phyloP scores from a whole-genome alignment of 35 echinoderm and acorn worm genomes.

The Strongylocentrotus purpuratus region DNA sequence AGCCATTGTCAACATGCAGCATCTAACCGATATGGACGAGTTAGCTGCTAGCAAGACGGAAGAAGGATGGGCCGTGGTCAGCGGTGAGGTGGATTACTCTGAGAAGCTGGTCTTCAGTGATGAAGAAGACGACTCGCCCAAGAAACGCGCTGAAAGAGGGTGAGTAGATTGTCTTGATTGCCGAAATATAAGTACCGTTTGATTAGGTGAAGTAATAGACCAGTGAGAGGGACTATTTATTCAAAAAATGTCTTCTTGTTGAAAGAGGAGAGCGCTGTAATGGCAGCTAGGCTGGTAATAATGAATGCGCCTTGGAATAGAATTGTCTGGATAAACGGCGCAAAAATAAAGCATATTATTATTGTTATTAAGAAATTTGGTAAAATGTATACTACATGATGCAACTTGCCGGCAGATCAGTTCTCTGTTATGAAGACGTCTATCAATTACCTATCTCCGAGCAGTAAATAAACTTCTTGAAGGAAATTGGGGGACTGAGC shows the following conservation, averaged over 20 bases:
- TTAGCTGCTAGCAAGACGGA: slow-evolving; percentile 61
- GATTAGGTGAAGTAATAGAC: not conserved
- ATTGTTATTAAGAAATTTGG: not conserved
- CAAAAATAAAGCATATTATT: too few relatives aligned
- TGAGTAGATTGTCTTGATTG: not conserved
- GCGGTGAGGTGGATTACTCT: slow-evolving; percentile 92
- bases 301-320: too few relatives aligned
- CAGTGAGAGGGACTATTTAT: not conserved
- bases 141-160: slow-evolving; percentile 42
- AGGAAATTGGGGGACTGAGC: too few relatives aligned
- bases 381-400: not conserved
- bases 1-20: slow-evolving; percentile 72
- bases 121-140: slow-evolving; percentile 73
- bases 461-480: too few relatives aligned
- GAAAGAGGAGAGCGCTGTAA: too few relatives aligned
- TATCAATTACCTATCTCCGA: slow-evolving; percentile 33
- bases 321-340: too few relatives aligned
- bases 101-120: slow-evolving; percentile 97
- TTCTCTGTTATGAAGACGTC: slow-evolving; percentile 23
- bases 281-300: too few relatives aligned
- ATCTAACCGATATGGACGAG: slow-evolving; percentile 75
- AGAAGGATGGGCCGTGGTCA: slow-evolving; percentile 87
- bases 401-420: not conserved
- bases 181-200: not conserved
- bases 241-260: not conserved